Conservation (phyloP, 1,140 invertebrate genomes). For the Galleria mellonella region DNA sequence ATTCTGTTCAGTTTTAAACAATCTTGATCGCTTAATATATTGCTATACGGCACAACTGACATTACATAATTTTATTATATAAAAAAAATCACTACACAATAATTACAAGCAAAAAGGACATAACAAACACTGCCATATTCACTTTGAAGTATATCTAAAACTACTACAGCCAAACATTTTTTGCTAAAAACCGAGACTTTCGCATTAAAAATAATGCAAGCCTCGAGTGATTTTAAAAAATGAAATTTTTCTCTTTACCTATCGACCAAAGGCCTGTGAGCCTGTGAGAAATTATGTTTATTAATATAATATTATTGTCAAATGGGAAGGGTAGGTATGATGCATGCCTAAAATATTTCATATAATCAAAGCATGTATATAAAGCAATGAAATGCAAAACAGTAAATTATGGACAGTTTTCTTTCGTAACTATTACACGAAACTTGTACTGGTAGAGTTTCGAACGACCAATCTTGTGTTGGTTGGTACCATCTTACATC, state of each 20-base stretch:
- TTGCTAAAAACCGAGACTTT: background rate
- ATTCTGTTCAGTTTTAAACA: constrained; percentile 13
- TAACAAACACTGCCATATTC: constrained; percentile 30
- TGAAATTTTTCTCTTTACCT: constrained; percentile 32
- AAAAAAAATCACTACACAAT: constrained; percentile 20
- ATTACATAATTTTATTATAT: constrained; percentile 19
- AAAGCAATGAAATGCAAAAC: constrained; percentile 3
- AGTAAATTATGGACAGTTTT: too few species aligned
- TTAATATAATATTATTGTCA: background rate
- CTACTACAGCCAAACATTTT: constrained; percentile 7
- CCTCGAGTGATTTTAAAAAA: constrained; percentile 3
- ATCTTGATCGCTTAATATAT: constrained; percentile 55
- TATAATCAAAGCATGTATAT: background rate
- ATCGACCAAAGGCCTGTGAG: constrained; percentile 37
- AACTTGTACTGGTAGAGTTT: too few species aligned
- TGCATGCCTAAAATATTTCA: background rate
- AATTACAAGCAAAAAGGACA: constrained; percentile 16
- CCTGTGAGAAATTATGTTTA: constrained; percentile 23
- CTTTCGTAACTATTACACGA: too few species aligned
- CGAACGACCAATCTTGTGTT: too few species aligned
- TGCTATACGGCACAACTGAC: constrained; percentile 26
- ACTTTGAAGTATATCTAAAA: constrained; percentile 17
- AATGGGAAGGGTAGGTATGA: background rate
- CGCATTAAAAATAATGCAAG: background rate
- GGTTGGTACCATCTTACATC: too few species aligned